These are phyloP conservation scores for Standfussiana lucernea DNA, from an alignment of 2,888 invertebrate genomes.

Conservation along the genomic window DNA sequence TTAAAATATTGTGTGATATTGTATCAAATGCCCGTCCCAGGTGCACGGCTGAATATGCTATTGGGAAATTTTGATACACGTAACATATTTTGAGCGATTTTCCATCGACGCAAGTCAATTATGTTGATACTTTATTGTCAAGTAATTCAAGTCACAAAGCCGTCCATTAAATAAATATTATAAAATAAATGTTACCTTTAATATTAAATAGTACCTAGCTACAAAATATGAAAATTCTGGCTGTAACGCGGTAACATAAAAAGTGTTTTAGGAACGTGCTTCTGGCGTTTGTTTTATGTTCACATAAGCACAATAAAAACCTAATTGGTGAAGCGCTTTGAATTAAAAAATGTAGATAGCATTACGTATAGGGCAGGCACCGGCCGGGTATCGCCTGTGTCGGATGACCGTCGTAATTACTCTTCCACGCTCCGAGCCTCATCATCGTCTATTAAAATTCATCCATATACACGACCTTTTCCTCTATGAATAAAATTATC, in stretches of 20 bases:
- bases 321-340: conserved; percentile 63
- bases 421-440: conserved; percentile 76
- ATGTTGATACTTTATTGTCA: conserved; percentile 50
- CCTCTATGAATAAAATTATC: conserved; percentile 82
- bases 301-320: conserved; percentile 65
- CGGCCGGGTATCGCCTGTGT: conserved; percentile 64
- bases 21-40: conserved; percentile 74
- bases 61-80: conserved; percentile 67
- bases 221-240: conserved; percentile 34
- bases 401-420: conserved; percentile 79
- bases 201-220: conserved; percentile 36
- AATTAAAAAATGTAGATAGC: conserved; percentile 70
- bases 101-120: conserved; percentile 43
- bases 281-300: conserved; percentile 54
- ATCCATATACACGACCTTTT: conserved; percentile 81
- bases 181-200: conserved; percentile 10
- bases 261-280: conserved; percentile 57
- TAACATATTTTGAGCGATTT: conserved; percentile 34
- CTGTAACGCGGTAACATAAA: conserved; percentile 50
- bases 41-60: conserved; percentile 68
- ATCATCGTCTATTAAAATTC: conserved; percentile 86
- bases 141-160: conserved; percentile 40
- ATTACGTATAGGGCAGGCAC: conserved; percentile 53
- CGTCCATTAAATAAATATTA: conserved; percentile 14
- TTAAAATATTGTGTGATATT: conserved; percentile 79